These are phyloP conservation scores for Simalia tracyae DNA, from an alignment of 2,797 vertebrate genomes.

Conservation along the genomic window DNA sequence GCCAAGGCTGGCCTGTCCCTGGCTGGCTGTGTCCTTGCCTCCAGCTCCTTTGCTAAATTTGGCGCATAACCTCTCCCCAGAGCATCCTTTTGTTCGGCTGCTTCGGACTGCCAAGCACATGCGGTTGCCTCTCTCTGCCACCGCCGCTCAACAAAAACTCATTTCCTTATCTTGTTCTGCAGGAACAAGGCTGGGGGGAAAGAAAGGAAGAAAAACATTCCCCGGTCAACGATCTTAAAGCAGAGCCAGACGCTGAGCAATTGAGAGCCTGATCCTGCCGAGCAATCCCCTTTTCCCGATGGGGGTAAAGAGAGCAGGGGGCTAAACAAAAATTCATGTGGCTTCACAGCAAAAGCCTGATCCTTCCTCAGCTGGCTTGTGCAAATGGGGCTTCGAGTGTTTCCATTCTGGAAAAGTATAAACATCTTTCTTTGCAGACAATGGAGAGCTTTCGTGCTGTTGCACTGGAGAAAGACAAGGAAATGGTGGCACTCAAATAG, in stretches of 20 bases:
- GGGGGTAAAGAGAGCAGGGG: accelerated
- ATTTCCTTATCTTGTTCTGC: conserved; percentile 26
- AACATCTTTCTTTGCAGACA: conserved; percentile 32
- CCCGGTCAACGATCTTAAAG: background rate
- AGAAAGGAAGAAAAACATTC: background rate
- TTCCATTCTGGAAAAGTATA: background rate
- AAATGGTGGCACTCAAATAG: background rate
- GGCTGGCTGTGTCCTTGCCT: background rate
- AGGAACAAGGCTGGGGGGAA: background rate
- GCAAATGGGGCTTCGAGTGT: conserved; percentile 23
- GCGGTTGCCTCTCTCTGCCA: background rate
- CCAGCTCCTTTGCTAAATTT: background rate
- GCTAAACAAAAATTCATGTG: conserved; percentile 27
- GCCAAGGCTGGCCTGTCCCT: background rate
- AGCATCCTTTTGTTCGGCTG: background rate
- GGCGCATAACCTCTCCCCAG: background rate
- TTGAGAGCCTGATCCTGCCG: background rate
- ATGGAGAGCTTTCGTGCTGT: conserved; percentile 2
- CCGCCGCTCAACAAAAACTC: background rate
- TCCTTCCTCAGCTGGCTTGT: background rate
- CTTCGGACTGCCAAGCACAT: background rate
- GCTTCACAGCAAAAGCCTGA: background rate
- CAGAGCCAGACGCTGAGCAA: background rate
- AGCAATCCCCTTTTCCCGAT: background rate
- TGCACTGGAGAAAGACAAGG: conserved; percentile 14